Conservation (phyloP, 2,113 vertebrate species). For the Okapia johnstoni region DNA sequence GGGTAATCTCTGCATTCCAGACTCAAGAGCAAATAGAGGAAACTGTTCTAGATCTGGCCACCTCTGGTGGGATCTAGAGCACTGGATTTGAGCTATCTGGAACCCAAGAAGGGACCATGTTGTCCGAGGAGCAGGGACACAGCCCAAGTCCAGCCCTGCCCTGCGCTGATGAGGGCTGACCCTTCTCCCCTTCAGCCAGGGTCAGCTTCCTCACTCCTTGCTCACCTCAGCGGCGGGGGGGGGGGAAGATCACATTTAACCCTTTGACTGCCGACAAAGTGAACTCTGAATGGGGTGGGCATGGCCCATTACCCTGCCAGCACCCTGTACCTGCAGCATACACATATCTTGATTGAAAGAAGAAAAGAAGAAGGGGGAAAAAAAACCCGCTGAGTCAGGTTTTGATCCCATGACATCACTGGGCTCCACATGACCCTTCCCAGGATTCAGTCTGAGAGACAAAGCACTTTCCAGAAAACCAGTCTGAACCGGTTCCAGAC, state of each 20-base stretch:
- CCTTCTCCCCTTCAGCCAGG: slow-evolving; percentile 4
- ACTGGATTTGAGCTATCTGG: background rate
- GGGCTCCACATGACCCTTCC: slow-evolving; percentile 90
- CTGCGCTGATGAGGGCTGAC: background rate
- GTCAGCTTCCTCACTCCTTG: slow-evolving; percentile 22
- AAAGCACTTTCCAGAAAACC: slow-evolving; percentile 92
- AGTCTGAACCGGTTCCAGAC: slow-evolving; percentile 89
- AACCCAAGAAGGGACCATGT: background rate
- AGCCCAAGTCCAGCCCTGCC: background rate
- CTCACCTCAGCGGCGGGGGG: background rate
- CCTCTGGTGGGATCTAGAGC: background rate
- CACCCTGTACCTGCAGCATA: slow-evolving; percentile 69
- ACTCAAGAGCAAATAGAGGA: background rate
- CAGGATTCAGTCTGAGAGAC: slow-evolving; percentile 89
- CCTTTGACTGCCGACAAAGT: slow-evolving; percentile 18
- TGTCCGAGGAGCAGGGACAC: background rate
- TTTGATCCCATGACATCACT: slow-evolving; percentile 88
- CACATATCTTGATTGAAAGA: slow-evolving; percentile 54
- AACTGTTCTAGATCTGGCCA: background rate
- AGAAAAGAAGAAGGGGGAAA: slow-evolving; percentile 54
- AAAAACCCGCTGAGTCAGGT: slow-evolving; percentile 84
- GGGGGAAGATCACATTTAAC: slow-evolving; percentile 68
- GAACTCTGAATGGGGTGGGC: slow-evolving; percentile 11
- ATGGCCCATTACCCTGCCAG: background rate
- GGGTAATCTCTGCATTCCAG: background rate